Evolutionary conservation across 2,888 invertebrate genomes (phyloP), one percentile per base, ranked within the genome.

Genomic region (Hypomecis punctinalis): DNA sequence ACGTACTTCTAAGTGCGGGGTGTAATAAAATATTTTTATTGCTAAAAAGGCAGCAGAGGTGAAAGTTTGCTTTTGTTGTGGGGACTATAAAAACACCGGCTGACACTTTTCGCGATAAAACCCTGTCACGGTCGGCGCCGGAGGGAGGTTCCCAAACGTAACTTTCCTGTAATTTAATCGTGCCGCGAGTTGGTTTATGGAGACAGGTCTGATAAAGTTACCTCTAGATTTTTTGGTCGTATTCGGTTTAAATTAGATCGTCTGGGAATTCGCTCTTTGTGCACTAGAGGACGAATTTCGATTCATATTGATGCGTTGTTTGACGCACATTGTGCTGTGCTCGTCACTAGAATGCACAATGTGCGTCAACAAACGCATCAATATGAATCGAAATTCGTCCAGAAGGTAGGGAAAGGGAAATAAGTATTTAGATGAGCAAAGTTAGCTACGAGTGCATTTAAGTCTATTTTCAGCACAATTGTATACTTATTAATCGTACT

Each of bases 91-190:
- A 90, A 89, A 86, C 80, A 83, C 73, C 74, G 78, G 80, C 81
- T 85, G 89, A 88, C 91, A 89, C 82, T 86, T 87, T 84, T 82
- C 80, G 83, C 84, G 89, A 90, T 90, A 90, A 90, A 88, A 78
- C 77, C 79, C 82, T 85, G 88, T 85, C 86, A 84, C 76, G 77
- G 81, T 78, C 81, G 85, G 81, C 82, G 83, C 83, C 81, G 78
- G 70, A 69, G 69, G 71, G 71, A 55, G 67, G 67, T 69, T 68
- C 63, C 61, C 61, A 63, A 68, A 68, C 57, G 78, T 84, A 82
- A 84, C 80, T 83, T 83, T 77, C 74, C 76, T 78, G 85, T 89
- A 85, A 88, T 87, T 87, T 87, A 83, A 88, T 86, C 83, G 78
- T 53, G 57, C 60, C 66, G 40, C 59, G 59, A 56, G 59, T 66